These are phyloP conservation scores for Drosophila subobscura DNA, from an alignment of 1,140 invertebrate species.

Conservation along the genomic window DNA sequence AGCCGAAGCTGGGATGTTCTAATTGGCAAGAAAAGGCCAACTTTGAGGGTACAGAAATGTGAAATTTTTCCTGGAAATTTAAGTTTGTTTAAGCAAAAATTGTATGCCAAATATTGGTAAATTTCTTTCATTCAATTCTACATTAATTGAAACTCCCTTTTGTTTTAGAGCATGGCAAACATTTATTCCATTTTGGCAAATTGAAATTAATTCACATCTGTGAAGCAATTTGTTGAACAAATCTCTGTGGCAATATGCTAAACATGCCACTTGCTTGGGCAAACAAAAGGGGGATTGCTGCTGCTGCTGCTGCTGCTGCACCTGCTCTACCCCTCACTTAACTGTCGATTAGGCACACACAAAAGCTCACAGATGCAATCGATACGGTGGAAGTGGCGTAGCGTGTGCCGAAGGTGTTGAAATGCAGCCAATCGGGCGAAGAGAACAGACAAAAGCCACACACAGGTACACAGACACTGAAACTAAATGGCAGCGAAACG, in stretches of 20 bases:
- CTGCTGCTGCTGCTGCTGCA: neutral
- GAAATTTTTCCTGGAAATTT: too few species aligned
- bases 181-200: neutral
- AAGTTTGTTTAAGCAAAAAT: too few species aligned
- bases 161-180: neutral
- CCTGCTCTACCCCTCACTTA: conserved; percentile 10
- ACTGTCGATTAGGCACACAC: conserved; percentile 39
- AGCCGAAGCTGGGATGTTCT: too few species aligned
- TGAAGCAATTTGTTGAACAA: conserved; percentile 39
- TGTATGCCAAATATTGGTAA: neutral
- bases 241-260: conserved; percentile 45
- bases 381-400: conserved; percentile 8
- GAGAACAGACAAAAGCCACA: conserved; percentile 13
- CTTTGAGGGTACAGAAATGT: too few species aligned
- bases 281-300: conserved; percentile 24
- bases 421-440: conserved; percentile 30
- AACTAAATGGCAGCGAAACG: neutral
- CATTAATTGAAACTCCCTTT: neutral
- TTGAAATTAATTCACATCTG: conserved; percentile 21
- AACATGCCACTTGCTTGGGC: conserved; percentile 41
- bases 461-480: too few species aligned
- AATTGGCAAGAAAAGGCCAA: too few species aligned
- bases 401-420: conserved; percentile 47
- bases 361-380: conserved; percentile 34
- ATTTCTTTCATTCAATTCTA: neutral